Percentiles rank a stretch among this genome's conserved stretches.
Evolutionary conservation across 92 coral and sea anemone genomes (phyloP).

Genomic region (Epizoanthus ramosus): DNA sequence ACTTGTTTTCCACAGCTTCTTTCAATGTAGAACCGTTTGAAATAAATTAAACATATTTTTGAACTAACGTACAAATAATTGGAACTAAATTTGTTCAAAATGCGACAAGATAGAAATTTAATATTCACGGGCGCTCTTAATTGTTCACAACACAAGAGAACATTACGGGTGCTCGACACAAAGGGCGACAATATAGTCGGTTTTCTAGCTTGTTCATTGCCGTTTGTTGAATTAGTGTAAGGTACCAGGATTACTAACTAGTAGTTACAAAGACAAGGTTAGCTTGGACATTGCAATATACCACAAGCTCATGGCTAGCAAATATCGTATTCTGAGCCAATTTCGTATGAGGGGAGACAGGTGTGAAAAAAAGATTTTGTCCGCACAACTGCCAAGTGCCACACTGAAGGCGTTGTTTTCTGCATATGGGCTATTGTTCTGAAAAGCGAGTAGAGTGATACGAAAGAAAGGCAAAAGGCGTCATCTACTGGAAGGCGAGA

Average conservation of each 20-base stretch:
- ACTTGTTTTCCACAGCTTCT: neutral
- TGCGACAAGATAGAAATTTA: conserved; percentile 46
- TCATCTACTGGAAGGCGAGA: neutral
- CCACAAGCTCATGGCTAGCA: neutral
- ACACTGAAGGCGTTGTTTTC: neutral
- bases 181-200: neutral
- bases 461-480: neutral
- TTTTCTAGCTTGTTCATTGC: neutral
- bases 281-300: neutral
- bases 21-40: neutral
- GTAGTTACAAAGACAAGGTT: neutral
- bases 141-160: conserved; percentile 18
- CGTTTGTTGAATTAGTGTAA: no score
- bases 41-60: conserved; percentile 21
- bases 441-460: neutral
- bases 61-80: conserved; percentile 37
- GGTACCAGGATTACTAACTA: no score
- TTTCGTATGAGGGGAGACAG: conserved; percentile 7
- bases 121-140: conserved; percentile 32
- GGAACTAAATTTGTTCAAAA: conserved; percentile 46
- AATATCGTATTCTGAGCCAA: conserved; percentile 3
- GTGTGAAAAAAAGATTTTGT: neutral
- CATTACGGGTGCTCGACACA: conserved; percentile 28
- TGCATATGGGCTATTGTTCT: neutral
- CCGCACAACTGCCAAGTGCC: neutral